Conservation (phyloP, 2,888 invertebrate species). For the Lissonota sp. region DNA sequence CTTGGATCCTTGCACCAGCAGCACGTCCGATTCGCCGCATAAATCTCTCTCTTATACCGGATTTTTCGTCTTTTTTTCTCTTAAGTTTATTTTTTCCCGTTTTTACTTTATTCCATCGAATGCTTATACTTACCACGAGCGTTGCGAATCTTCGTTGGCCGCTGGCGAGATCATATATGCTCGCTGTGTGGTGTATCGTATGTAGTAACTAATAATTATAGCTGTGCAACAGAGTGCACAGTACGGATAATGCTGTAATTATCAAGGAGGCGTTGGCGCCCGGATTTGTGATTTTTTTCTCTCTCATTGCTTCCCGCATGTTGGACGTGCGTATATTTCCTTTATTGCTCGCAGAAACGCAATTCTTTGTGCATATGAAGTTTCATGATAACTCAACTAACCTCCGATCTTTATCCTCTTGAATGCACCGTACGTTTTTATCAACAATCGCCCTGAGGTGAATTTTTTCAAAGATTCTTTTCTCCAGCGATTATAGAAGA, state of each 20-base stretch:
- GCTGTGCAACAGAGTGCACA: slow-evolving; percentile 19
- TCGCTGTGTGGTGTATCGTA: slow-evolving; percentile 3
- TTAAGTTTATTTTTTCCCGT: neutral
- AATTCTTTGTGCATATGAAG: no score
- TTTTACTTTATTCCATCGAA: slow-evolving; percentile 23
- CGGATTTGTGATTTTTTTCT: neutral
- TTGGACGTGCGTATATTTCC: slow-evolving; percentile 23
- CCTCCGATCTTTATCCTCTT: no score
- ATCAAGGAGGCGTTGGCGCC: slow-evolving; percentile 51
- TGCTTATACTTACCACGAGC: neutral
- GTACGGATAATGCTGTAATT: slow-evolving; percentile 53
- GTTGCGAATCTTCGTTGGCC: slow-evolving; percentile 8
- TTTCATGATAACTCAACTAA: no score
- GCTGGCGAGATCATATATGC: neutral
- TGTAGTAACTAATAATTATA: slow-evolving; percentile 51
- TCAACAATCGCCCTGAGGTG: no score
- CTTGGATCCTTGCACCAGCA: slow-evolving; percentile 30
- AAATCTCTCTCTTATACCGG: slow-evolving; percentile 53
- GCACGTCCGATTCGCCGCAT: slow-evolving; percentile 51
- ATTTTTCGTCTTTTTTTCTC: slow-evolving; percentile 8
- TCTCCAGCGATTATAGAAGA: no score
- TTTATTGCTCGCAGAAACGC: slow-evolving; percentile 22
- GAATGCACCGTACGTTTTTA: no score
- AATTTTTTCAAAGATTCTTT: no score
- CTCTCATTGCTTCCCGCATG: neutral